These are phyloP conservation scores for Ferrisia virgata DNA, from an alignment of 2,888 invertebrate genomes.

Conservation along the genomic window DNA sequence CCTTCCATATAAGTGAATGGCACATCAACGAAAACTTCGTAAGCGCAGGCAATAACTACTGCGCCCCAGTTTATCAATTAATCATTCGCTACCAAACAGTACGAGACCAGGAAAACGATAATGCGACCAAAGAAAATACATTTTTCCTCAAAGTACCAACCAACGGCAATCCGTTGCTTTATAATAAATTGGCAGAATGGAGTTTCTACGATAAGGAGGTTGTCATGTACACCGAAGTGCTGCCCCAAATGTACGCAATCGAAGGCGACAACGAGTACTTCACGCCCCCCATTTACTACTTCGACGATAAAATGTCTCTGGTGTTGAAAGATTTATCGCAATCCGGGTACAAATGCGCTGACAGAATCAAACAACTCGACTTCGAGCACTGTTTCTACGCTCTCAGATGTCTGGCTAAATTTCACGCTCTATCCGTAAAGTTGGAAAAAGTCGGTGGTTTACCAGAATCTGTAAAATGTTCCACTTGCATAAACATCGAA, in stretches of 20 bases:
- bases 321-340: conserved; percentile 10
- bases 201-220: not conserved
- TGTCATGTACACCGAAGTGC: not conserved
- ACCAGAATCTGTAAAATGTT: not conserved
- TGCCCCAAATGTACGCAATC: not conserved
- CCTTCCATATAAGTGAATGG: not conserved
- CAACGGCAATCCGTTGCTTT: not conserved
- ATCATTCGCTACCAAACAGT: not conserved
- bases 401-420: conserved; percentile 6
- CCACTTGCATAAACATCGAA: too few species aligned
- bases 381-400: not conserved
- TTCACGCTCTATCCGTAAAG: conserved; percentile 17
- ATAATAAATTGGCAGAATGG: not conserved
- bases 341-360: not conserved
- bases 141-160: not conserved
- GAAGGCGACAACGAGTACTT: not conserved
- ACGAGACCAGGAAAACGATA: not conserved
- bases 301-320: not conserved
- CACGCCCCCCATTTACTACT: not conserved
- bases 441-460: not conserved
- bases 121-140: not conserved
- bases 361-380: not conserved
- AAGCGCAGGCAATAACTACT: not conserved
- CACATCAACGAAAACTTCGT: not conserved
- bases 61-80: not conserved